These are phyloP conservation scores for Lamellibrachia satsuma DNA, from an alignment of 2,888 invertebrate species.

Conservation along the genomic window DNA sequence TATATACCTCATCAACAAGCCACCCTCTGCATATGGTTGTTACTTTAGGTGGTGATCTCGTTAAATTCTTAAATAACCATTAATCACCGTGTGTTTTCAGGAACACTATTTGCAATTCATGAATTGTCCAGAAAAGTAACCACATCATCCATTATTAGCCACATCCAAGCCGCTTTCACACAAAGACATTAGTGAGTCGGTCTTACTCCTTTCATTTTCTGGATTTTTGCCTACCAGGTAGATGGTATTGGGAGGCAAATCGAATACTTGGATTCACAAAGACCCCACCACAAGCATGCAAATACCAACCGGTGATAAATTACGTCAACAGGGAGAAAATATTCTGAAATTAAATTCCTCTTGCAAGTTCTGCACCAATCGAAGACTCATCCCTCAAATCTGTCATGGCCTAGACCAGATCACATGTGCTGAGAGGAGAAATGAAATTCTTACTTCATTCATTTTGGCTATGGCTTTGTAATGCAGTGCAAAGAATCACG, in stretches of 20 bases:
- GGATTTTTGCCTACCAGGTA: background rate
- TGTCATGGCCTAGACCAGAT: background rate
- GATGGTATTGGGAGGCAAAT: background rate
- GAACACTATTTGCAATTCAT: background rate
- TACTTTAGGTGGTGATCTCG: background rate
- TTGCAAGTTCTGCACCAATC: background rate
- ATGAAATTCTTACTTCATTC: background rate
- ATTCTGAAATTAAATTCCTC: background rate
- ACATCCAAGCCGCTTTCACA: background rate
- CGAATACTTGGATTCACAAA: background rate
- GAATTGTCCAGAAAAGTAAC: background rate
- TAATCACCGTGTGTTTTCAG: background rate
- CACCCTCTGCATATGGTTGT: background rate
- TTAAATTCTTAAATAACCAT: background rate
- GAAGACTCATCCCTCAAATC: slow-evolving; percentile 1
- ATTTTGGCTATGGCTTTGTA: background rate
- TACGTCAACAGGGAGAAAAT: background rate
- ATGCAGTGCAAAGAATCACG: background rate
- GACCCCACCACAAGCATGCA: background rate
- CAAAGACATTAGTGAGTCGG: background rate
- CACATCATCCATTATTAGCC: background rate
- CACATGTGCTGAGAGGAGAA: background rate
- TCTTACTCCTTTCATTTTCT: background rate
- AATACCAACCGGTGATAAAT: background rate
- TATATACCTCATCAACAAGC: background rate